Conservation (phyloP, 2,113 vertebrate genomes). For the Prietella phreatophila region DNA sequence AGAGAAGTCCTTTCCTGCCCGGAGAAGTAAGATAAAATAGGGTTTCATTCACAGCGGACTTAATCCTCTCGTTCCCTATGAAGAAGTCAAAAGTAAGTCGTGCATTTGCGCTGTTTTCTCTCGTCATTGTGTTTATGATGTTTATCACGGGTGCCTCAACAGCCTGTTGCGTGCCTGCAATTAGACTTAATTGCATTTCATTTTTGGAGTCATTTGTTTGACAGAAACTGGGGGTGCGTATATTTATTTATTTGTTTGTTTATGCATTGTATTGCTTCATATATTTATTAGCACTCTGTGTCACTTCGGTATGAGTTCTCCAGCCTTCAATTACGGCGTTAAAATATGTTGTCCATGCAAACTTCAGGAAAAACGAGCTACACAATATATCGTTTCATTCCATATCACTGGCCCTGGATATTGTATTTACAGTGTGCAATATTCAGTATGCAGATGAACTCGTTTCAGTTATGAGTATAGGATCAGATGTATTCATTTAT, state of each 20-base stretch:
- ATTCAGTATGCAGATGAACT: background rate
- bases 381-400: background rate
- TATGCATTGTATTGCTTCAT: background rate
- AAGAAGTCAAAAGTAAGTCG: conserved; percentile 82
- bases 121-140: background rate
- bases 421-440: background rate
- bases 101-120: background rate
- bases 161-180: background rate
- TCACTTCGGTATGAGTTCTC: background rate
- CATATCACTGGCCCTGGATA: background rate
- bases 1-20: conserved; percentile 75
- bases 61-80: conserved; percentile 81
- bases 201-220: background rate
- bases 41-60: conserved; percentile 76
- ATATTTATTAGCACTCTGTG: background rate
- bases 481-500: background rate
- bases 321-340: background rate
- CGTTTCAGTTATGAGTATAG: background rate
- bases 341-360: background rate
- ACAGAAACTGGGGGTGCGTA: too few species aligned
- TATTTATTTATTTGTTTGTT: background rate
- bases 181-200: background rate
- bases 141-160: background rate
- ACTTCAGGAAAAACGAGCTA: background rate
- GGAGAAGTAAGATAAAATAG: conserved; percentile 82